Evolutionary conservation across 2,888 invertebrate genomes (phyloP), one percentile per base, ranked within the genome.

Genomic region (Tetheella fluctuosa): DNA sequence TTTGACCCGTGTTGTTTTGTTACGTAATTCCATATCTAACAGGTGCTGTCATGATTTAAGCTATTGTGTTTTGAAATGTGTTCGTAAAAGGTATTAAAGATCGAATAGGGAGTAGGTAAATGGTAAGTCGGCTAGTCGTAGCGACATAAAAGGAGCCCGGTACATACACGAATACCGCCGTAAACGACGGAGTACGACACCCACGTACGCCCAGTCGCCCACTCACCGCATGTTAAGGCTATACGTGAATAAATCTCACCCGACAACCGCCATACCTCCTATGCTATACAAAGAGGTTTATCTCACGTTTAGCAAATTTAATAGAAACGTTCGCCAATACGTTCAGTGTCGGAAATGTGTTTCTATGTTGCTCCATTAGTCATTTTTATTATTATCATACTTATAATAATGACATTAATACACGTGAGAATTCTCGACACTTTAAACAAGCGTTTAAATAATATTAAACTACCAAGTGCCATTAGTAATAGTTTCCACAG

Each of bases 241-340:
- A 70, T 77, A 77, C 82, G 85, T 83, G 85, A 80, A 88, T 88
- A 89, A 89, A 89, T 90, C 86, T 85, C 75, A 84, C 84, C 84
- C 83, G 87, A 85, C 88, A 86, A 81, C 83, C 67, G 67, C 34
- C 34, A 13, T 6, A 17, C 61, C 61, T 62, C 59, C 56, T 62
- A 59, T 58, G 59, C 57, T 57, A 52, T 28, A 52, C 59, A 59
- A 57, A 52, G 54, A 61, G 53, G 59, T 64, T 59, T 56, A 13
- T 30, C 59, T 59, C 61, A 23, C 42, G 54, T 55, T 48, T 54
- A 59, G 55, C 52, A n/a, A 56, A 60, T 55, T 34, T 34, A 34
- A 55, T 55, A 55, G 34, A 34, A 37, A 23, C 23, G n/a, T 23
- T 23, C 20, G 34, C 34, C 34, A 34, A 37, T 23, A 37, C 55